phyloP scores from a whole-genome alignment of 64 coral and sea anemone genomes.

The Porites australiensis region DNA sequence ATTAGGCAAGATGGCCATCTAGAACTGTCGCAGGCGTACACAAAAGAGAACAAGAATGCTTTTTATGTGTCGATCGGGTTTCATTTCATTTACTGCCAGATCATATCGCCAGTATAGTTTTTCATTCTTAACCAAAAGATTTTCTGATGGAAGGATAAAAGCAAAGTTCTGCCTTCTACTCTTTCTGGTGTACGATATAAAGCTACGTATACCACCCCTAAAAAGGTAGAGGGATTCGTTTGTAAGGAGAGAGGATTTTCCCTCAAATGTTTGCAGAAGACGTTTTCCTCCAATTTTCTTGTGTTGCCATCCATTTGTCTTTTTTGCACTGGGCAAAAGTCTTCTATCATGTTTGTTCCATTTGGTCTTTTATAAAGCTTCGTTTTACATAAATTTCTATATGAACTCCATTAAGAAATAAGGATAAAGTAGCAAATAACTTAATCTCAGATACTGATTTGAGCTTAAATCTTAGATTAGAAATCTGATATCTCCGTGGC shows the following conservation, averaged over 20 bases:
- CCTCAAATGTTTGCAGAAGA: not conserved
- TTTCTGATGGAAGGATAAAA: not conserved
- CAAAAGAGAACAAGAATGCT: not conserved
- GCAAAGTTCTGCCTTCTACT: not conserved
- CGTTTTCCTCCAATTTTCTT: too few species aligned
- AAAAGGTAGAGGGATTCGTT: too few species aligned
- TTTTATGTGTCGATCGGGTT: not conserved
- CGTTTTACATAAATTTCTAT: too few species aligned
- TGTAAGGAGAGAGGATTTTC: too few species aligned
- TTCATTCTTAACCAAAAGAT: not conserved
- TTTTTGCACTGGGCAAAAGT: too few species aligned
- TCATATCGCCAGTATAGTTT: constrained; percentile 2
- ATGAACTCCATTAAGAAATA: too few species aligned
- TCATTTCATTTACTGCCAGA: not conserved
- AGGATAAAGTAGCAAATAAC: too few species aligned
- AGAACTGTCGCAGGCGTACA: not conserved
- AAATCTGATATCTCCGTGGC: not conserved
- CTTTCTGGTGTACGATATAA: too few species aligned
- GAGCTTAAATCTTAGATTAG: not conserved
- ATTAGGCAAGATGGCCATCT: not conserved
- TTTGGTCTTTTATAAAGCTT: too few species aligned
- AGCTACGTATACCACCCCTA: too few species aligned
- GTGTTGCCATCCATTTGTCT: too few species aligned
- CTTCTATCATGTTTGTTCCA: too few species aligned
- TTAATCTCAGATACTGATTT: not conserved